Evolutionary conservation across 2,113 vertebrate genomes (phyloP).

Genomic region (Sceloporus tristichus): DNA sequence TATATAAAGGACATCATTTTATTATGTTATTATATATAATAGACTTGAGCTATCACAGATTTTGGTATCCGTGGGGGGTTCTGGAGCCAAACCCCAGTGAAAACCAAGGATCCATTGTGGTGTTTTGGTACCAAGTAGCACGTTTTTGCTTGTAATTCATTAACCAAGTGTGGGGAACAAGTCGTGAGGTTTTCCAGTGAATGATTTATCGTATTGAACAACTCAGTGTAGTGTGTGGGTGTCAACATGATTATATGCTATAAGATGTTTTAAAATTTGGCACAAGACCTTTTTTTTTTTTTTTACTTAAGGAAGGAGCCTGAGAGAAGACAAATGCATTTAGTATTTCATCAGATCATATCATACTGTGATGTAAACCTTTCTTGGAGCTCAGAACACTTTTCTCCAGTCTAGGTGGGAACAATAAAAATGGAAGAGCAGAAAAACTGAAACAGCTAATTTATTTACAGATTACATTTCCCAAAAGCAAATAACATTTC

Average conservation of each 20-base stretch:
- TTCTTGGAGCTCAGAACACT: slow-evolving; percentile 36
- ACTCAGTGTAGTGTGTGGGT: slow-evolving; percentile 38
- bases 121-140: slow-evolving; percentile 30
- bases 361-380: slow-evolving; percentile 49
- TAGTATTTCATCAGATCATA: slow-evolving; percentile 40
- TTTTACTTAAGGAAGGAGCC: slow-evolving; percentile 9
- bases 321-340: slow-evolving; percentile 23
- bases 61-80: no score
- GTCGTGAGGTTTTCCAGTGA: slow-evolving; percentile 21
- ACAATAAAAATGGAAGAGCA: slow-evolving; percentile 36
- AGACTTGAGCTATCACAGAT: no score
- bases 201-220: slow-evolving; percentile 44
- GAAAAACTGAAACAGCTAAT: slow-evolving; percentile 35
- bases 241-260: background rate
- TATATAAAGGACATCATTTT: no score
- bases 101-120: background rate
- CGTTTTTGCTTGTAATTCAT: slow-evolving; percentile 47
- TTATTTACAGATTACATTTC: slow-evolving; percentile 52
- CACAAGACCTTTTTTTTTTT: slow-evolving; percentile 4
- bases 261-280: slow-evolving; percentile 43
- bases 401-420: slow-evolving; percentile 43
- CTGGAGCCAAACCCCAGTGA: no score
- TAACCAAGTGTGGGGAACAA: slow-evolving; percentile 28
- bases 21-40: no score
- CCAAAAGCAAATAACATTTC: slow-evolving; percentile 29